Evolutionary conservation across 2,797 vertebrate species (phyloP), one percentile per base, ranked within the genome.

Genomic region (Vireo griseus): DNA sequence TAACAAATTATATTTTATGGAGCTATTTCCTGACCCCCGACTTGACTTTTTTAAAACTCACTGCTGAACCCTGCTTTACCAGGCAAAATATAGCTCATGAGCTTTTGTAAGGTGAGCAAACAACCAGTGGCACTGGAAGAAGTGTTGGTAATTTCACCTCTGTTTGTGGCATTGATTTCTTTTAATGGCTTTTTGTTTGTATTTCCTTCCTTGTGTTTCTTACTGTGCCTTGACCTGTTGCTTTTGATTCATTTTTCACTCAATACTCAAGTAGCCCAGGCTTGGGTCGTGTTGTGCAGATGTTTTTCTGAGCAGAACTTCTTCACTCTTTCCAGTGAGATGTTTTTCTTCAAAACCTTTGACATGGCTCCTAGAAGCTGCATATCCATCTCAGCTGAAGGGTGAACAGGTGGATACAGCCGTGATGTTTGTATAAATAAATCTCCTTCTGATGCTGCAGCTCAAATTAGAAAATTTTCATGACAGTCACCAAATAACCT

Each of bases 101-200:
- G 45, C 65, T 94, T 93, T 76, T 65, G 33, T 50, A 65, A 80
- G 50, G 37, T 20, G 20, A 83, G 21, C 42, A 68, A 86, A 39
- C 50, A 59, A 31, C 16, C 1, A 12, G 16, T 77, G 57, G 45
- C 35, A n/a, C 28, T 73, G 35, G 0, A 2, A 80, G 47, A 72
- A 47, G 6, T 24, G 13, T 2, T 45, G 39, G 29, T 55, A 52
- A 72, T 91, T 93, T 95, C 33, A 62, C 31, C 33, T 75, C 61
- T 59, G 40, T 69, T 89, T 85, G 42, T 72, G 54, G 54, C 62
- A 95, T 42, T 81, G 62, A 84, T 93, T 93, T 94, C 42, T 94
- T 86, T 75, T 69, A 84, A 62, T 84, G 86, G 40, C 29, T 81
- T 90, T 90, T 69, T 91, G 37, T 92, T 95, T 95, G 47, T 29